Conservation (phyloP, 1,140 invertebrate genomes). For the Dolichoris vasculosae region DNA sequence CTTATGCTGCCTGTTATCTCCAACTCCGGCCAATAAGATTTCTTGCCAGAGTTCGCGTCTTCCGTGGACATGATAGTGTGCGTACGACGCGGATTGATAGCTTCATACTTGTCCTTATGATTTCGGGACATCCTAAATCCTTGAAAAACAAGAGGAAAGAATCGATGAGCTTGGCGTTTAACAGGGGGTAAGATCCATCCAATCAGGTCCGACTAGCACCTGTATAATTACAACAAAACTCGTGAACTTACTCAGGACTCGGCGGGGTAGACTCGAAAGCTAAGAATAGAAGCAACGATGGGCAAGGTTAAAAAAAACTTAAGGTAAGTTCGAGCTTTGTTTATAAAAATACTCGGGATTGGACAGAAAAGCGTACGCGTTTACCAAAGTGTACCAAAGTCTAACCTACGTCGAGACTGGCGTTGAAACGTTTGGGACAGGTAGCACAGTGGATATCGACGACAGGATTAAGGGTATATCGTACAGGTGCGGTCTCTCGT, state of each 20-base stretch:
- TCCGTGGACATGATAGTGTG: slow-evolving; percentile 95
- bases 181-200: background rate
- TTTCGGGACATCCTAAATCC: slow-evolving; percentile 80
- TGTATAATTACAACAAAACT: background rate
- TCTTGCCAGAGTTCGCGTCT: slow-evolving; percentile 92
- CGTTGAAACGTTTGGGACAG: slow-evolving; percentile 42
- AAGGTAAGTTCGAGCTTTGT: background rate
- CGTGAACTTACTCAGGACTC: background rate
- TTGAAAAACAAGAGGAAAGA: slow-evolving; percentile 56
- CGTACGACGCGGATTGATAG: slow-evolving; percentile 81
- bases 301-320: no score
- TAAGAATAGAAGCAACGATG: no score
- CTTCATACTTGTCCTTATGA: slow-evolving; percentile 83
- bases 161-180: background rate
- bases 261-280: no score
- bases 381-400: background rate
- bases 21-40: slow-evolving; percentile 87
- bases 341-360: background rate
- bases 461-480: slow-evolving; percentile 34
- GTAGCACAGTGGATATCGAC: slow-evolving; percentile 30
- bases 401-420: slow-evolving; percentile 51
- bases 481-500: background rate
- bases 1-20: slow-evolving; percentile 89
- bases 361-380: background rate
- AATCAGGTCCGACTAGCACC: background rate